Evolutionary conservation across 1,140 invertebrate genomes (phyloP), one percentile per base, ranked within the genome.

Genomic region (Liolophura sinensis): DNA sequence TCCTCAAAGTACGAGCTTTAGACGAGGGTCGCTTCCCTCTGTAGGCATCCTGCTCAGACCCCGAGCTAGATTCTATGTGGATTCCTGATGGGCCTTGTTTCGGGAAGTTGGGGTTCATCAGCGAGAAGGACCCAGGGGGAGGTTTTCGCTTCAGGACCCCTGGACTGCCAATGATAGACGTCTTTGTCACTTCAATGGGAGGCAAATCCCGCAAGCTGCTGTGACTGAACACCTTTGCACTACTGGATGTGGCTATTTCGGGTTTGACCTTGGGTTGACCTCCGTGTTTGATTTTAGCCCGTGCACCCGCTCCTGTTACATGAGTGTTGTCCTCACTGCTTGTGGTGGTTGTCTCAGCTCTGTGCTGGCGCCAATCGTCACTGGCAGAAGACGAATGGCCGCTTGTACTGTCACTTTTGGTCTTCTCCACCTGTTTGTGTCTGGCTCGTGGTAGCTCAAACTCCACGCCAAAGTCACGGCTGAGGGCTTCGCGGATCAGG

Each of bases 41-140:
- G 50, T 69, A 68, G 12, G 65, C 73, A 67, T 82, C 78, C 22
- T 75, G 74, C 52, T 82, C 80, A 14, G 80, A 82, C 12, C 78
- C 78, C 5, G 80, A 81, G 67, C 78, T 79, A 14, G 78, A 79
- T 40, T 82, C 78, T 9, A 51, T 52, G 22, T 7, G 40, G 18
- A 20, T 22, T 7, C 52, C 47, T 12, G n/a, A 25, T 1, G 20
- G 40, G 25, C 51, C n/a, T 4, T 24, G 46, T 27, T 51, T 20
- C 3, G 16, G 18, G 14, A 18, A 20, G 20, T 24, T 25, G 15
- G 40, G n/a, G 14, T 14, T 47, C 51, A 24, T 18, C 5, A 20
- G 22, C 1, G 24, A n/a, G 12, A n/a, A 27, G n/a, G 46, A 24
- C 22, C 49, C 51, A 9, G 51, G 20, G 22, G 51, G 65, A 75